These are phyloP conservation scores for Esox lucius DNA, from an alignment of 2,797 vertebrate genomes.

Conservation along the genomic window DNA sequence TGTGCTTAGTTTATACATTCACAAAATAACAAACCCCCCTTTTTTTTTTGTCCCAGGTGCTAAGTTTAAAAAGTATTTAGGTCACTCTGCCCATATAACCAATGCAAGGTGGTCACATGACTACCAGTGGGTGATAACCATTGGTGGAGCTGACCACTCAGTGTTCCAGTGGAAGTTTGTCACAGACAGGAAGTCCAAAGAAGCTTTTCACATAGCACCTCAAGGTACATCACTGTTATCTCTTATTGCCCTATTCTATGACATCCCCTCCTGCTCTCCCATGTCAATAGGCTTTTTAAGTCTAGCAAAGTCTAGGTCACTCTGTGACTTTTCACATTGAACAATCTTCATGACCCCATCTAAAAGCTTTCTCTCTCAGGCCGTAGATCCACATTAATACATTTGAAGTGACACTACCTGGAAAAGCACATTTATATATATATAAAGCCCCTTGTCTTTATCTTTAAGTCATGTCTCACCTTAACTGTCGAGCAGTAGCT, in stretches of 20 bases:
- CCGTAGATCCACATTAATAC: constrained; percentile 57
- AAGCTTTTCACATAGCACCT: constrained; percentile 89
- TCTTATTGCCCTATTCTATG: background rate
- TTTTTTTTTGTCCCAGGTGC: constrained; percentile 79
- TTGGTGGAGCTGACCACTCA: constrained; percentile 97
- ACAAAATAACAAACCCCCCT: background rate
- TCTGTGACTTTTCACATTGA: constrained; percentile 8
- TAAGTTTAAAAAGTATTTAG: constrained; percentile 97
- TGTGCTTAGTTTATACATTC: background rate
- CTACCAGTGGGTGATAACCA: constrained; percentile 97
- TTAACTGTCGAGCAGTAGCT: background rate
- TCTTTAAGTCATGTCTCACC: constrained; percentile 53
- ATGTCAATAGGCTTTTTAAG: background rate
- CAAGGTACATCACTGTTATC: constrained; percentile 79
- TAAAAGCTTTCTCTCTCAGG: constrained; percentile 30
- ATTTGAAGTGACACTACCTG: constrained; percentile 57
- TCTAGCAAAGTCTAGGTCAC: no score
- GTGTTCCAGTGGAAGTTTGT: constrained; percentile 99
- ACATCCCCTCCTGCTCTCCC: background rate
- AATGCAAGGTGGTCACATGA: constrained; percentile 97
- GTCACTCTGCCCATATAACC: constrained; percentile 97
- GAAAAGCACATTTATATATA: constrained; percentile 53
- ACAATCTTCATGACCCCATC: constrained; percentile 33
- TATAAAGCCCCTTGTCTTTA: constrained; percentile 33
- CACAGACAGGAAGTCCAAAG: constrained; percentile 93